These are phyloP conservation scores for Stegophylla sp. DNA, from an alignment of 2,888 invertebrate species.

Conservation along the genomic window DNA sequence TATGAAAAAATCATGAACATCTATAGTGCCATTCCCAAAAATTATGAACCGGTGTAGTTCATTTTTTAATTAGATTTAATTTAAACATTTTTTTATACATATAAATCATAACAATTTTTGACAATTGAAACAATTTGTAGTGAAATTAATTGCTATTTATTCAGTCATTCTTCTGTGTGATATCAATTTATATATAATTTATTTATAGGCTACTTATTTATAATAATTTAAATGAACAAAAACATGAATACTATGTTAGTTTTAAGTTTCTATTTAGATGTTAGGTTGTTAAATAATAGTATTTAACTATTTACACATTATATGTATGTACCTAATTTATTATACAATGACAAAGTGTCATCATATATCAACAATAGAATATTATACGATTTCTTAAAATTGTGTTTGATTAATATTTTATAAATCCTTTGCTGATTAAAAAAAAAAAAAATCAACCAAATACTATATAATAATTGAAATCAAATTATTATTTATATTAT, in stretches of 20 bases:
- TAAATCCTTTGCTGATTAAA: constrained; percentile 1
- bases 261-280: constrained; percentile 53
- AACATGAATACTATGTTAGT: constrained; percentile 55
- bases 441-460: neutral
- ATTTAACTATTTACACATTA: constrained; percentile 52
- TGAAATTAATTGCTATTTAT: constrained; percentile 56
- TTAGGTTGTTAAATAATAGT: constrained; percentile 56
- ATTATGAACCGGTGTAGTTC: constrained; percentile 12
- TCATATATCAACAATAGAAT: constrained; percentile 51
- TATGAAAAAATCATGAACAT: constrained; percentile 22
- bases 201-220: constrained; percentile 56
- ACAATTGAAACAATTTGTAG: constrained; percentile 46
- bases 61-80: constrained; percentile 44
- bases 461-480: neutral
- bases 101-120: constrained; percentile 33
- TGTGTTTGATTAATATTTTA: constrained; percentile 23
- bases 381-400: constrained; percentile 56
- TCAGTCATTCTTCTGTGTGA: constrained; percentile 58
- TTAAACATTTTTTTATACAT: constrained; percentile 12
- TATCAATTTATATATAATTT: constrained; percentile 55
- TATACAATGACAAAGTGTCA: constrained; percentile 45
- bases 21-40: constrained; percentile 43
- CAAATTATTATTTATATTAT: neutral
- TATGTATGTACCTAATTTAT: constrained; percentile 58
- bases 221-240: constrained; percentile 52